Evolutionary conservation across 2,797 vertebrate genomes (phyloP).

Genomic region (Enteromius treurensis): DNA sequence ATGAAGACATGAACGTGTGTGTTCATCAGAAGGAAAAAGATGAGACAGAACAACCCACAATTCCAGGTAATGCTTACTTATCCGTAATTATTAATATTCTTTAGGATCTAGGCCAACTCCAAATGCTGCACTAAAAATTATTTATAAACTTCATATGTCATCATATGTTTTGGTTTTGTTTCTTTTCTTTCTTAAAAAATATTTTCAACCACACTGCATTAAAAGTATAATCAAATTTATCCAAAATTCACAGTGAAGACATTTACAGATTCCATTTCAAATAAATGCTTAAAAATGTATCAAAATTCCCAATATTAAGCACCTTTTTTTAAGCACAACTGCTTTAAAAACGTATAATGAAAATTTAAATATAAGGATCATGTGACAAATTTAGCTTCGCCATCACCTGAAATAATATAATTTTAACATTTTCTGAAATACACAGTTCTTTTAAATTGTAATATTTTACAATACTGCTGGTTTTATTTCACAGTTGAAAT

Average conservation of each 20-base stretch:
- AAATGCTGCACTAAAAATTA: not conserved
- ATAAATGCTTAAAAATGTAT: not conserved
- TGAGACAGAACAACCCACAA: not conserved
- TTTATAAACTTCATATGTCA: no score
- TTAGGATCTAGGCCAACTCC: not conserved
- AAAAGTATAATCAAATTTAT: not conserved
- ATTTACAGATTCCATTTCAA: not conserved
- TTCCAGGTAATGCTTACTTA: not conserved
- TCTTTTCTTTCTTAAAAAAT: not conserved
- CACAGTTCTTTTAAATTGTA: not conserved
- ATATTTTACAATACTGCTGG: not conserved
- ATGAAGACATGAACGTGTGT: not conserved
- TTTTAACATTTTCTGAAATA: not conserved
- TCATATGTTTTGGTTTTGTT: no score
- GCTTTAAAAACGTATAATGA: not conserved
- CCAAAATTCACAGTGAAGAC: not conserved
- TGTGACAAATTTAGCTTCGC: not conserved
- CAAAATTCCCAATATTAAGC: not conserved
- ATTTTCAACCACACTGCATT: not conserved
- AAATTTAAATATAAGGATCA: not conserved
- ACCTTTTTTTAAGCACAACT: not conserved
- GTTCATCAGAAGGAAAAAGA: not conserved
- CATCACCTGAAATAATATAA: not conserved
- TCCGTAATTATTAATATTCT: not conserved
- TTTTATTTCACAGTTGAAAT: not conserved